These are phyloP conservation scores for Ptyas mucosa DNA, from an alignment of 2,113 vertebrate species.

Conservation along the genomic window DNA sequence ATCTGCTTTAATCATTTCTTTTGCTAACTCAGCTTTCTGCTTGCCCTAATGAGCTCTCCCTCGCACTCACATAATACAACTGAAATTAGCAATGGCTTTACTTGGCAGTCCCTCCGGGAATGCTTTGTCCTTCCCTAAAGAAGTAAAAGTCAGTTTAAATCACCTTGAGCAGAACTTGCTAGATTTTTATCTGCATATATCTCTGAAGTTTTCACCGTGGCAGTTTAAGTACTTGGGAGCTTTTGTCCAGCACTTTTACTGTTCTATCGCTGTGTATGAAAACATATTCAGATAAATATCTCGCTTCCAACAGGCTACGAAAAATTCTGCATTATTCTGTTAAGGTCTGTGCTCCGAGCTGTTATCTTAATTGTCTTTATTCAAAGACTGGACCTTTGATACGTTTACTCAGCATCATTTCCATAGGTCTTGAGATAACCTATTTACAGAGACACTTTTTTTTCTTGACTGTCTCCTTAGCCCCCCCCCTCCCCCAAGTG, in stretches of 20 bases:
- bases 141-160: constrained; percentile 15
- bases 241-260: not conserved
- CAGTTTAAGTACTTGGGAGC: not conserved
- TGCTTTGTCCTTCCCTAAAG: constrained; percentile 16
- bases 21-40: constrained; percentile 21
- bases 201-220: not conserved
- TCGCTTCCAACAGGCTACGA: not conserved
- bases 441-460: not conserved
- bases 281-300: not conserved
- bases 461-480: not conserved
- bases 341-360: not conserved
- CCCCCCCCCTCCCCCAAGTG: not conserved
- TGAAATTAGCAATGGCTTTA: constrained; percentile 27
- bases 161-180: constrained; percentile 13
- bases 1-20: constrained; percentile 14
- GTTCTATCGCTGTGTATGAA: not conserved
- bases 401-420: not conserved
- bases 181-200: constrained; percentile 12
- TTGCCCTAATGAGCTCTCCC: constrained; percentile 15
- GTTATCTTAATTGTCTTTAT: not conserved
- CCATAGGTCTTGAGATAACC: not conserved
- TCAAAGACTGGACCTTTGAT: not conserved
- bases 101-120: constrained; percentile 19
- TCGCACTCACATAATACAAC: not conserved
- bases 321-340: not conserved